A percentile compares a stretch with the other conserved stretches of the same genome.
These are phyloP conservation scores for Trichopria drosophilae DNA, from an alignment of 2,888 invertebrate genomes.

Conservation along the genomic window DNA sequence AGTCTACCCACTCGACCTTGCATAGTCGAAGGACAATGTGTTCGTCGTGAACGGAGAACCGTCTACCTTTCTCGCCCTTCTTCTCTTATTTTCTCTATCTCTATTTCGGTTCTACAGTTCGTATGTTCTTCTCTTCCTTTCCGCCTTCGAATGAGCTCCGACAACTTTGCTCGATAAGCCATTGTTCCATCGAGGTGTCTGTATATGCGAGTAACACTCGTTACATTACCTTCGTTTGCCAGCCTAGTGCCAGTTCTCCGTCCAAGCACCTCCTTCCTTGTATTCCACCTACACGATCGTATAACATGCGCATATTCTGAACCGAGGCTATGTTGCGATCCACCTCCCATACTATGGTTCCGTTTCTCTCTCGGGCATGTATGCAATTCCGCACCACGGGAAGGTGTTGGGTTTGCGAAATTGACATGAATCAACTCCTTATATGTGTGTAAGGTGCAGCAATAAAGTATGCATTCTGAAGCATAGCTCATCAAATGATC, in stretches of 20 bases:
- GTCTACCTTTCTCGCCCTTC: conserved; percentile 4
- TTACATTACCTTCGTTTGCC: conserved; percentile 20
- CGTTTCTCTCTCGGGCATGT: too few relatives aligned
- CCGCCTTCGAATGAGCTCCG: conserved; percentile 29
- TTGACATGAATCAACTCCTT: too few relatives aligned
- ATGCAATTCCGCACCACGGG: too few relatives aligned
- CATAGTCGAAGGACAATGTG: conserved; percentile 43
- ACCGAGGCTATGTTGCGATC: too few relatives aligned
- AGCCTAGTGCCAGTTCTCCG: conserved; percentile 2
- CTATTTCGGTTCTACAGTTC: conserved; percentile 14
- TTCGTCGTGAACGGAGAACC: conserved; percentile 31
- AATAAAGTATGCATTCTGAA: too few relatives aligned
- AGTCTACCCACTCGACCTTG: too few relatives aligned
- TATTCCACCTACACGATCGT: too few relatives aligned
- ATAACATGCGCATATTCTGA: too few relatives aligned
- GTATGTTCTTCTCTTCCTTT: conserved; percentile 10
- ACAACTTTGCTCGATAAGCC: conserved; percentile 56
- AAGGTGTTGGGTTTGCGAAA: too few relatives aligned
- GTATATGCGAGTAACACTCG: conserved; percentile 36
- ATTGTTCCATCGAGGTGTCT: conserved; percentile 52
- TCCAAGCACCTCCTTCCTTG: conserved; percentile 2
- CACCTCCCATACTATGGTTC: too few relatives aligned
- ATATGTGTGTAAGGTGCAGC: too few relatives aligned
- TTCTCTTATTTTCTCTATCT: conserved; percentile 22
- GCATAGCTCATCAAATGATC: too few relatives aligned